These are phyloP conservation scores for Himalopsyche kuldschensis DNA, from an alignment of 2,888 invertebrate genomes.

Conservation along the genomic window DNA sequence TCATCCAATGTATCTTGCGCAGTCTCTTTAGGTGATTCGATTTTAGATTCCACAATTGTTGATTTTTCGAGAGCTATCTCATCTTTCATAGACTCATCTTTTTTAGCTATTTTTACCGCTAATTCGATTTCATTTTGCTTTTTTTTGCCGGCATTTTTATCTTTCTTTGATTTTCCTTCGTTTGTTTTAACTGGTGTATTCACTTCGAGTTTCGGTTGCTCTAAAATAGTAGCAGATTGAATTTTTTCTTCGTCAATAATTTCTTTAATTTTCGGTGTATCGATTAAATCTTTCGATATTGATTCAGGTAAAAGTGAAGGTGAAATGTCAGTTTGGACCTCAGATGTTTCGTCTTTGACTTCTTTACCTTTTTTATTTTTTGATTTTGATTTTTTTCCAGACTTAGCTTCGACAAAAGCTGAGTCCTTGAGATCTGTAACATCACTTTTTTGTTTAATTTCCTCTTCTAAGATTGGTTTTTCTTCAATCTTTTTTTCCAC, in stretches of 20 bases:
- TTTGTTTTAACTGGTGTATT: background rate
- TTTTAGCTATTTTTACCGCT: background rate
- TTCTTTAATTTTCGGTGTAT: background rate
- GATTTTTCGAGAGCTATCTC: background rate
- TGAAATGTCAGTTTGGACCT: background rate
- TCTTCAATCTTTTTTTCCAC: background rate
- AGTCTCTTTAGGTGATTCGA: background rate
- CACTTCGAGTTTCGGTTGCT: background rate
- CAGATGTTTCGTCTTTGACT: background rate
- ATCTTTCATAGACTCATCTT: constrained; percentile 12
- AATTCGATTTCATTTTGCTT: background rate
- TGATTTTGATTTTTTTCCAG: constrained; percentile 16
- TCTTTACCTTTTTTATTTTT: constrained; percentile 24
- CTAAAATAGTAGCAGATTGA: background rate
- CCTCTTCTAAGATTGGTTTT: background rate
- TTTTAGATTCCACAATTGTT: background rate
- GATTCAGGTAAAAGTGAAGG: background rate
- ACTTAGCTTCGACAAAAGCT: constrained; percentile 4
- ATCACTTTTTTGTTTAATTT: background rate
- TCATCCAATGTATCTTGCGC: constrained; percentile 13
- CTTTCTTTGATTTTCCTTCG: background rate
- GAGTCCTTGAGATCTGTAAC: constrained; percentile 3
- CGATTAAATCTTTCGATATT: background rate
- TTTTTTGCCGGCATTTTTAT: background rate
- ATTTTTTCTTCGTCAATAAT: background rate